phyloP scores from a whole-genome alignment of 1,140 invertebrate species.

The Brachionus calyciflorus region DNA sequence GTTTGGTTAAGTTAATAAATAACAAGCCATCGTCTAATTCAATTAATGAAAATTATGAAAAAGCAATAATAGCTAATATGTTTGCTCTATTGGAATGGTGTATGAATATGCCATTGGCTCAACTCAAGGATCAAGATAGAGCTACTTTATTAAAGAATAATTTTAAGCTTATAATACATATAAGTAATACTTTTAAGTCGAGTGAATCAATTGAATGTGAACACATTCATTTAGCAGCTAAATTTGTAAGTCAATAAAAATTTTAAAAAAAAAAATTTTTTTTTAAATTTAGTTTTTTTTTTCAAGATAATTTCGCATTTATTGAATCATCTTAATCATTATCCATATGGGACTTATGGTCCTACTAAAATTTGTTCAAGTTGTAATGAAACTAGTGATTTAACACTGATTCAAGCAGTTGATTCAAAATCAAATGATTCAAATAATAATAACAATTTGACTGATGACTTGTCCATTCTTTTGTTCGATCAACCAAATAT shows the following conservation, averaged over 20 bases:
- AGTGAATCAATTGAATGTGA: slow-evolving; percentile 20
- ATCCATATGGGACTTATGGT: slow-evolving; percentile 78
- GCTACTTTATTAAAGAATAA: slow-evolving; percentile 59
- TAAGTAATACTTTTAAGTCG: not conserved
- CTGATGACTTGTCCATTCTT: slow-evolving; percentile 58
- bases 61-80: slow-evolving; percentile 76
- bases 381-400: slow-evolving; percentile 87
- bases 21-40: not conserved
- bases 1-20: slow-evolving; percentile 38
- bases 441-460: slow-evolving; percentile 69
- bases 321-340: slow-evolving; percentile 81
- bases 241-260: slow-evolving; percentile 28
- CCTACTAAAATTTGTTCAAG: slow-evolving; percentile 76
- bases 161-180: slow-evolving; percentile 56
- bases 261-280: not conserved
- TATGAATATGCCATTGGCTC: slow-evolving; percentile 68
- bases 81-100: slow-evolving; percentile 90
- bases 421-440: slow-evolving; percentile 53
- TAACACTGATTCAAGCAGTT: slow-evolving; percentile 63
- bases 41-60: slow-evolving; percentile 37
- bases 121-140: slow-evolving; percentile 57
- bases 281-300: not conserved
- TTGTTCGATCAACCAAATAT: slow-evolving; percentile 81
- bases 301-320: slow-evolving; percentile 69
- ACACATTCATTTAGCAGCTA: slow-evolving; percentile 39